phyloP scores from a whole-genome alignment of 2,888 invertebrate genomes.

The Caenorhabditis drosophilae region DNA sequence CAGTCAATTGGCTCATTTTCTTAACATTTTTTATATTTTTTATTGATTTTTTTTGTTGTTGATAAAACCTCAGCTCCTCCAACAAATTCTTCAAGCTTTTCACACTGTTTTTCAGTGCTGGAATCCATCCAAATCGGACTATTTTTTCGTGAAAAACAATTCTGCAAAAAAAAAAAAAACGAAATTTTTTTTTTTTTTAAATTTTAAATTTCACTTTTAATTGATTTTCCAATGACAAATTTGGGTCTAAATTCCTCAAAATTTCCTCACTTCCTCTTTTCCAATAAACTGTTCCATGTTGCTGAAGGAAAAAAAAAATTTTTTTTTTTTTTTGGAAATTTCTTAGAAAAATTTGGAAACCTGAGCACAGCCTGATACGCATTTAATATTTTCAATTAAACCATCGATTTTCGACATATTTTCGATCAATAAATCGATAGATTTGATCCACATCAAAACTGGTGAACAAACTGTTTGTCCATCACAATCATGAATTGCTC shows the following conservation, averaged over 20 bases:
- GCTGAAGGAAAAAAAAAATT: constrained; percentile 78
- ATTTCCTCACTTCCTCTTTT: constrained; percentile 78
- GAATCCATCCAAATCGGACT: constrained; percentile 98
- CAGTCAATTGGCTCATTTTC: constrained; percentile 73
- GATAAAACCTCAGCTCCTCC: constrained; percentile 79
- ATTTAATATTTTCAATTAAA: constrained; percentile 82
- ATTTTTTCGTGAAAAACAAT: constrained; percentile 79
- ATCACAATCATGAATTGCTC: constrained; percentile 17
- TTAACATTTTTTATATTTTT: constrained; percentile 27
- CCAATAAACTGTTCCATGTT: constrained; percentile 98
- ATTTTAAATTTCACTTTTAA: constrained; percentile 18
- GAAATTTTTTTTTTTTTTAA: background rate
- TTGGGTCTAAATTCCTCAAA: constrained; percentile 77
- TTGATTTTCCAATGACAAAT: constrained; percentile 17
- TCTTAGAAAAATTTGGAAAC: constrained; percentile 71
- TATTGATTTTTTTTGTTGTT: no score
- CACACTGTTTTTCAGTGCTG: constrained; percentile 80
- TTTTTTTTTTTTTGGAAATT: background rate
- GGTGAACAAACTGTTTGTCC: constrained; percentile 74
- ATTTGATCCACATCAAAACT: constrained; percentile 92
- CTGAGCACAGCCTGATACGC: constrained; percentile 89
- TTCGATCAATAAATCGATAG: constrained; percentile 87
- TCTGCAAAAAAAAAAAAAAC: no score
- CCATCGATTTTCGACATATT: constrained; percentile 78
- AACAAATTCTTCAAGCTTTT: constrained; percentile 80